Base-by-base conservation (phyloP, 1,140 invertebrate genomes). In the Ips nitidus region DNA sequence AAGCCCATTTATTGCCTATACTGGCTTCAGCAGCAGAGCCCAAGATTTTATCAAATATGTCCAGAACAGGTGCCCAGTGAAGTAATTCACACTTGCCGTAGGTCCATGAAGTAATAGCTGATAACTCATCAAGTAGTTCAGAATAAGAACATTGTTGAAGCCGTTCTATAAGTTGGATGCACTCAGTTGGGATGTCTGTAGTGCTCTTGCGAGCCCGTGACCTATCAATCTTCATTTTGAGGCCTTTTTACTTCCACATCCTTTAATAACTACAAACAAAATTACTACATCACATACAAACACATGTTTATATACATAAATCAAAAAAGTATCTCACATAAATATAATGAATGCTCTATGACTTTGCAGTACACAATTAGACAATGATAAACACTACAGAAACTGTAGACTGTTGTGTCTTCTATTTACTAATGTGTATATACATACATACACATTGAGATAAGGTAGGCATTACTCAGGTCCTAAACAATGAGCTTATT, bases 51-150 rank as follows among this genome's bases (percentile, higher is more conserved):
- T 95, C 94, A 83, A 91, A 94, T 36, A 89, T 85, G 82, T 95
- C 93, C 42, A 96, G 82, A 3, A 94, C 89, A 84, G 94, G 91
- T 61, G 92, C 91, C 93, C 93, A 96, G 80, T 96, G 93, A 77
- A 91, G 93, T 6, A 96, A 82, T 82, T 96, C 94, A 82, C 93
- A 95, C 86, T 95, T 95, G 65, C 93, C 93, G 82, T 90, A 94
- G 42, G 91, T 93, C 93, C 94, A 95, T 41, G 90, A 88, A 75
- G 92, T 91, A 71, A 94, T 88, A 69, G 88, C 86, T 71, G 87
- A 87, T 39, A 95, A 78, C 79, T 92, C 91, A 63, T 86, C 84
- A 1, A 91, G 80, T 42, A 95, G 81, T 78, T 93, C 90, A 69
- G 87, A 82, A 71, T 89, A 84, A 52, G 86, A 86, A 77, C 91